phyloP scores from a whole-genome alignment of 2,888 invertebrate genomes.

The Aphidoletes aphidimyza region DNA sequence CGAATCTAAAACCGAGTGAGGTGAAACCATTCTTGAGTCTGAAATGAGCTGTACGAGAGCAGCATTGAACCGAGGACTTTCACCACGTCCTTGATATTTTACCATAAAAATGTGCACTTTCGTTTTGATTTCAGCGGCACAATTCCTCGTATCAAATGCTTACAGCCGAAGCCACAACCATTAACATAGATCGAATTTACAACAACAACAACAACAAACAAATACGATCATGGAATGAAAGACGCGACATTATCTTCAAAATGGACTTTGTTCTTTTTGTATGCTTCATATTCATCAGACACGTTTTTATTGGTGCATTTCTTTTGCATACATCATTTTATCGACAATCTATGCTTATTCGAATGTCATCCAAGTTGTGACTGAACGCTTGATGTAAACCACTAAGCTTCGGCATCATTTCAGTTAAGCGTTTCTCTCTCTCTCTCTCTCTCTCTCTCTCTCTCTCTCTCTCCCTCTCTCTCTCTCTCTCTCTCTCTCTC shows the following conservation, averaged over 20 bases:
- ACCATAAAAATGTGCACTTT: not conserved
- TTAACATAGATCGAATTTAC: no score
- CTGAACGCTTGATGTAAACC: not conserved
- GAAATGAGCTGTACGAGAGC: no score
- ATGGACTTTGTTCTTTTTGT: not conserved
- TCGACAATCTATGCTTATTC: no score
- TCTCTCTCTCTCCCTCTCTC: no score
- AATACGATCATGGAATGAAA: not conserved
- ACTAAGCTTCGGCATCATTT: constrained; percentile 4
- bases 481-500: no score
- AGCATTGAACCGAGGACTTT: no score
- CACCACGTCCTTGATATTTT: not conserved
- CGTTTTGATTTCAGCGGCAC: not conserved
- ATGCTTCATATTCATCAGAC: not conserved
- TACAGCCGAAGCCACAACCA: not conserved
- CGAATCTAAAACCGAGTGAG: no score
- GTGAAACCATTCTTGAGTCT: no score
- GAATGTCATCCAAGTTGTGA: not conserved
- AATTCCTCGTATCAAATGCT: not conserved
- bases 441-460: not conserved
- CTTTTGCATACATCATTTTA: not conserved
- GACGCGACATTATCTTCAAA: not conserved
- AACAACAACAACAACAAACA: not conserved
- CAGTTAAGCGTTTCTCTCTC: not conserved
- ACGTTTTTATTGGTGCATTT: not conserved